A percentile compares a stretch with the other conserved stretches of the same genome.
Evolutionary conservation across 2,113 vertebrate genomes (phyloP).

Genomic region (Stercorarius parasiticus): DNA sequence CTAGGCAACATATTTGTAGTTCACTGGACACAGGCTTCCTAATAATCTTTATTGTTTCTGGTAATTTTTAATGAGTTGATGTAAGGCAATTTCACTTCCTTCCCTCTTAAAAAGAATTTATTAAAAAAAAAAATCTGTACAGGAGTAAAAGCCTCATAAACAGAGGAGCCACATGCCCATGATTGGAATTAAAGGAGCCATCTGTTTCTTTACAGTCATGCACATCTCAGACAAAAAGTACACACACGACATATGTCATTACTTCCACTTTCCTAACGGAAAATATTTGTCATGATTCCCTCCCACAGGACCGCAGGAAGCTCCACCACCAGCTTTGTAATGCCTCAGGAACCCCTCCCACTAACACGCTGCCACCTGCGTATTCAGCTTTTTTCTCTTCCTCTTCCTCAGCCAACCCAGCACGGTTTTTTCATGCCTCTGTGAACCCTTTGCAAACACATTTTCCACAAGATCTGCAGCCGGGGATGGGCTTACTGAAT

Average conservation of each 20-base stretch:
- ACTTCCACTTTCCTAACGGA: slow-evolving; percentile 43
- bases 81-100: not conserved
- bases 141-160: not conserved
- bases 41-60: not conserved
- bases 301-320: not conserved
- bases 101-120: not conserved
- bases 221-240: slow-evolving; percentile 49
- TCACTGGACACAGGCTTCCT: not conserved
- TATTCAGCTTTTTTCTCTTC: not conserved
- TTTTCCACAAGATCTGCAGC: not conserved
- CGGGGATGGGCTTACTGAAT: not conserved
- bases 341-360: not conserved
- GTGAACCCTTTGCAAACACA: not conserved
- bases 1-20: not conserved
- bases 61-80: slow-evolving; percentile 6
- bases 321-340: not conserved
- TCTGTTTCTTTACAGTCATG: slow-evolving; percentile 60
- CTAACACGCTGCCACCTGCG: not conserved
- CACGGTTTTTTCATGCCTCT: not conserved
- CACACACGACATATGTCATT: slow-evolving; percentile 43
- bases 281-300: slow-evolving; percentile 42
- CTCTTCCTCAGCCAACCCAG: not conserved
- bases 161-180: not conserved
- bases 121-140: not conserved
- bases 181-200: slow-evolving; percentile 47